Base-by-base conservation (phyloP, 2,888 invertebrate genomes). In the Linnaemya tessellans region DNA sequence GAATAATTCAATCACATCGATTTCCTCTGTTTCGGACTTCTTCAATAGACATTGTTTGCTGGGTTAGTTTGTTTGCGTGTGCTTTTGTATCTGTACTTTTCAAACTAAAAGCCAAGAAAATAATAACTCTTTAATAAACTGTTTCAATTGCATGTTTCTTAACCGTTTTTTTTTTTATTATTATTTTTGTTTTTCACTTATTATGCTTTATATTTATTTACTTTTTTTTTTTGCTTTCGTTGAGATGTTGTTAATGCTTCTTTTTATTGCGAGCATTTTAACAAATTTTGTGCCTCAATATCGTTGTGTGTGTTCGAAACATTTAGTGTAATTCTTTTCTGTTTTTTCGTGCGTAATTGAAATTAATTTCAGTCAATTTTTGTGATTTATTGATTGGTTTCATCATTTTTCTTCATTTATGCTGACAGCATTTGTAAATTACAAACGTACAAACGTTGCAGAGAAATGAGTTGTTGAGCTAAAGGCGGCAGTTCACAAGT, bases 331-430 rank as follows among this genome's bases (percentile, higher is more conserved):
- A 58, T 65, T 49, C 70, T 74, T 60, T 80, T 68, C 25, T 81
- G 71, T 71, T 78, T 71, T 80, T 80, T 82, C 82, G 87, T 77
- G 77, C 80, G 84, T 87, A 84, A 87, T 85, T 83, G 87, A 86
- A 88, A 88, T 88, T 84, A 87, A 86, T 86, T 87, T 87, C 83
- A 81, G 86, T 83, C 86, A 86, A 87, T 87, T 88, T 87, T 82
- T 86, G 82, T 87, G 88, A 88, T 87, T 88, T 88, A 88, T 87
- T 86, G 87, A 87, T 87, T 87, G 86, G 81, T 84, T 88, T 86
- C 84, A 88, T 87, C 86, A 87, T 88, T 88, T 87, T 87, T 88
- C 87, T 88, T 87, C 87, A 87, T 88, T 88, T 87, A 80, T 81
- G 87, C 86, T 87, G 87, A 87, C 88, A 87, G 85, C 86, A 84